These are phyloP conservation scores for Nemapogon koenigi DNA, from an alignment of 2,888 invertebrate species.

Conservation along the genomic window DNA sequence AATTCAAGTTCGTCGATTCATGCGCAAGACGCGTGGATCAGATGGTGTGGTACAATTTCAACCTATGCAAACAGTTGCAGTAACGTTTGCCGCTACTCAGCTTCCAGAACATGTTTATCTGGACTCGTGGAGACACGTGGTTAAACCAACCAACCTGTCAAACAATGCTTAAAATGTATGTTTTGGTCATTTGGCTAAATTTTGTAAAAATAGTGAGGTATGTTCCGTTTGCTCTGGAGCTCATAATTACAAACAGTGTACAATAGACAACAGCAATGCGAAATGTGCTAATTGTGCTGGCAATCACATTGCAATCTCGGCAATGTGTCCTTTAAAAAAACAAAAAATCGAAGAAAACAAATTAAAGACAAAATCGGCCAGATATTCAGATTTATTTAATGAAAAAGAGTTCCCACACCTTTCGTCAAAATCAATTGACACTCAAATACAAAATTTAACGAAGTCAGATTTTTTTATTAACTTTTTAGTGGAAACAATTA, in stretches of 20 bases:
- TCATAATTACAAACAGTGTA: background rate
- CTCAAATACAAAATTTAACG: background rate
- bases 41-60: background rate
- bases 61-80: background rate
- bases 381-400: background rate
- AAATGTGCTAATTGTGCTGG: background rate
- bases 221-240: slow-evolving; percentile 11
- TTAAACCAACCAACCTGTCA: slow-evolving; percentile 11
- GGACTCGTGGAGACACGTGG: background rate
- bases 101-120: background rate
- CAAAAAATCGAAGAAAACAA: slow-evolving; percentile 13
- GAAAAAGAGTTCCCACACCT: background rate
- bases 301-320: slow-evolving; percentile 6
- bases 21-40: background rate
- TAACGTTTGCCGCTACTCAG: background rate
- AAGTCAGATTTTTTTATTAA: background rate
- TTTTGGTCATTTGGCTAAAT: slow-evolving; percentile 15
- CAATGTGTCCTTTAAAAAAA: slow-evolving; percentile 9
- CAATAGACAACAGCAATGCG: background rate
- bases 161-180: slow-evolving; percentile 14
- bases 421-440: background rate
- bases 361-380: slow-evolving; percentile 3
- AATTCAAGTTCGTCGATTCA: background rate
- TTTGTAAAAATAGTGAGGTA: slow-evolving; percentile 14
- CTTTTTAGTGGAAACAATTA: background rate